Base-by-base conservation (phyloP, 2,113 vertebrate genomes). In the Anguilla rostrata region DNA sequence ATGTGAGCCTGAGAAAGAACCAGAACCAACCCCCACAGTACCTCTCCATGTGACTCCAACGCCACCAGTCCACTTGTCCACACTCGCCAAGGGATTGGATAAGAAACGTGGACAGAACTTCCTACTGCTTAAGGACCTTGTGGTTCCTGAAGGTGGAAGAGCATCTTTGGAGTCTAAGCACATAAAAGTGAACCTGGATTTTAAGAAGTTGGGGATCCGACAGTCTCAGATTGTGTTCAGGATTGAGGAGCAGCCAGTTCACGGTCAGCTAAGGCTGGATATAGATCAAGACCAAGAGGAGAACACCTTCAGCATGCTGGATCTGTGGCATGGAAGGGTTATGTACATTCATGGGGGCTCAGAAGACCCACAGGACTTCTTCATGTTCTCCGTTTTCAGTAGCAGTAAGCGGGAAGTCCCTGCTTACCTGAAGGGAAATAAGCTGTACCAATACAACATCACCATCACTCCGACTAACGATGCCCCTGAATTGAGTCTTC, bases 281-380 rank as follows among this genome's bases (percentile, higher is more conserved):
- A 91, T 95, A 14, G 94, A 95, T 81, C 91, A 92, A 14, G 88
- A 91, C 2, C 94, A 94, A 86, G 93, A 94, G 53, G 90, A 96
- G 83, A 94, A 94, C 88, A 94, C 89, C 4, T 99, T 99, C 89
- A 96, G 95, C 84, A 87, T 97, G 94, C 92, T 97, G 88, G 97
- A 99, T 18, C 91, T 99, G 78, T 94, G 92, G 95, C 96, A 96
- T 66, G 95, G 92, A 15, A 94, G 95, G 89, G 93, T 97, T 43
- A 94, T 97, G 66, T 99, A 98, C 57, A 90, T 97, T 90, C 98
- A 98, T 29, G 96, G 97, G 86, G 96, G 97, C 53, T 97, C 98
- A 71, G 97, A 99, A 88, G 94, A 95, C 83, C 90, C 91, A 15
- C 93, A 89, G 0, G 97, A 98, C 94, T 94, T 93, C 90, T 98